These are phyloP conservation scores for Trichogramma dendrolimi DNA, from an alignment of 2,888 invertebrate genomes.

Conservation along the genomic window DNA sequence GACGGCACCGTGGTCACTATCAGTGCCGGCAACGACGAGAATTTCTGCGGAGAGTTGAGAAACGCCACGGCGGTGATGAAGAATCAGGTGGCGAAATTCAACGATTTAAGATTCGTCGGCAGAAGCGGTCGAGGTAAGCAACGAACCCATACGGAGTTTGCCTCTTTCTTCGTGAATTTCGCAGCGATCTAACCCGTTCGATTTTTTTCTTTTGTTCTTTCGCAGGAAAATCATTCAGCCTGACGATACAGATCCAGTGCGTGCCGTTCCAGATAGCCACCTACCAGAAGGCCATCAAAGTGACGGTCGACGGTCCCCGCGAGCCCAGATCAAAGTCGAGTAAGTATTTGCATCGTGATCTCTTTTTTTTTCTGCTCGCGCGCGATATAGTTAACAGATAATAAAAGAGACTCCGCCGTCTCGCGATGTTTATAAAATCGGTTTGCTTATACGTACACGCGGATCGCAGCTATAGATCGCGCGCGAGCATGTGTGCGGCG, in stretches of 20 bases:
- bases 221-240: conserved; percentile 83
- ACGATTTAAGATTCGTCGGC: conserved; percentile 96
- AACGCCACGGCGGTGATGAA: conserved; percentile 94
- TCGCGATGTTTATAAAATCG: no score
- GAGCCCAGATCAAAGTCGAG: conserved; percentile 96
- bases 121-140: conserved; percentile 85
- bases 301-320: conserved; percentile 97
- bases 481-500: no score
- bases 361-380: no score
- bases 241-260: conserved; percentile 89
- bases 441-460: no score
- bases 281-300: conserved; percentile 96
- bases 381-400: no score
- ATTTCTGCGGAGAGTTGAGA: conserved; percentile 89
- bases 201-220: conserved; percentile 19
- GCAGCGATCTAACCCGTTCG: neutral
- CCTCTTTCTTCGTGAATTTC: neutral
- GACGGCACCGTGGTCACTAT: conserved; percentile 94
- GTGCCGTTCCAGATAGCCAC: conserved; percentile 81
- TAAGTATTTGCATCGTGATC: conserved; percentile 59
- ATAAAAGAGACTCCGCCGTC: no score
- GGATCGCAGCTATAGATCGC: no score
- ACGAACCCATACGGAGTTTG: neutral
- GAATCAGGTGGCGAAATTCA: conserved; percentile 97
- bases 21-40: conserved; percentile 96